Evolutionary conservation across 2,113 vertebrate genomes (phyloP).

Genomic region (Poicephalus meyeri): DNA sequence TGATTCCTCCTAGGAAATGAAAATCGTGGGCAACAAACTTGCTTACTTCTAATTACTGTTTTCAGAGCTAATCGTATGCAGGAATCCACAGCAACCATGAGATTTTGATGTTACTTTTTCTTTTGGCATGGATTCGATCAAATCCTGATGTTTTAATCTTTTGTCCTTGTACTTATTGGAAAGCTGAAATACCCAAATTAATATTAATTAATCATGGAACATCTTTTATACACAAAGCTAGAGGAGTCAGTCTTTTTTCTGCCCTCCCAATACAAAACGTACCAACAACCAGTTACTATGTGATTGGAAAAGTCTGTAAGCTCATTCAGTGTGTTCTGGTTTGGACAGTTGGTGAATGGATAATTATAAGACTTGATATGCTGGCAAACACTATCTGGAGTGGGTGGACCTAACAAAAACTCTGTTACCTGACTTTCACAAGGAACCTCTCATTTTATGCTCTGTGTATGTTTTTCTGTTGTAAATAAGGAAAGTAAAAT

Average conservation of each 20-base stretch:
- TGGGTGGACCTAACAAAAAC: neutral
- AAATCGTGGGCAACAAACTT: neutral
- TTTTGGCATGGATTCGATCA: neutral
- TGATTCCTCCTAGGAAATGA: neutral
- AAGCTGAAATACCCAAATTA: neutral
- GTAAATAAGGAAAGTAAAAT: neutral
- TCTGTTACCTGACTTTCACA: neutral
- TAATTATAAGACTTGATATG: neutral
- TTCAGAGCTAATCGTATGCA: neutral
- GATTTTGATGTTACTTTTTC: neutral
- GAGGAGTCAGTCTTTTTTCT: neutral
- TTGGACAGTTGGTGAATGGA: neutral
- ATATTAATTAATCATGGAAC: neutral
- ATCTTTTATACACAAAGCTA: neutral
- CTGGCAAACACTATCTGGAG: neutral
- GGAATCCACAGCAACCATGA: neutral
- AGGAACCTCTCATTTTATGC: neutral
- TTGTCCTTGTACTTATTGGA: neutral
- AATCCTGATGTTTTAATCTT: neutral
- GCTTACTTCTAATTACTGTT: neutral
- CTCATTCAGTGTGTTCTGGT: neutral
- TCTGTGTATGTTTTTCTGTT: neutral
- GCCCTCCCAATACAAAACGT: neutral
- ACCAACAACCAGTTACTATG: neutral
- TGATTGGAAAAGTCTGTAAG: neutral